These are phyloP conservation scores for Gallirallus australis DNA, from an alignment of 2,797 vertebrate species.

Conservation along the genomic window DNA sequence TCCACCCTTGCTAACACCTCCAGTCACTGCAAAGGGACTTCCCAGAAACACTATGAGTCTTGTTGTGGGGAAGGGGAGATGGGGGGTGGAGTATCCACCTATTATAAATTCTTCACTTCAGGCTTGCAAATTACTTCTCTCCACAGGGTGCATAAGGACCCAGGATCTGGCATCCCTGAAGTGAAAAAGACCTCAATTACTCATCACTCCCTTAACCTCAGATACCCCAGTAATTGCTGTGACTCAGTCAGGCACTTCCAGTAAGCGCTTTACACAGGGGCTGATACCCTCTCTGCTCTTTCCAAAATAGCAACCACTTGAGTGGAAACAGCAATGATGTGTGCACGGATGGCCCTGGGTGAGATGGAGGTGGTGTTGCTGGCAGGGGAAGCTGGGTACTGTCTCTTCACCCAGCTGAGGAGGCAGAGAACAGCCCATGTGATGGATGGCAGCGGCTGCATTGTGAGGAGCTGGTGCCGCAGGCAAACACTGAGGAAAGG, in stretches of 20 bases:
- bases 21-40: not conserved
- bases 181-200: conserved; percentile 60
- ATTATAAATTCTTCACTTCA: conserved; percentile 6
- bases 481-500: not conserved
- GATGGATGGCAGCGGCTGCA: not conserved
- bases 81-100: not conserved
- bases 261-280: conserved; percentile 33
- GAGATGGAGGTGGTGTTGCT: not conserved
- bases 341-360: not conserved
- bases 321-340: conserved; percentile 31
- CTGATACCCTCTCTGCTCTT: conserved; percentile 41
- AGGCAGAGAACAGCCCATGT: not conserved
- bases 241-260: conserved; percentile 67
- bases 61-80: not conserved
- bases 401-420: not conserved
- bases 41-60: not conserved
- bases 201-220: conserved; percentile 70
- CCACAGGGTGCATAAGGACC: not conserved
- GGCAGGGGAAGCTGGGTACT: not conserved
- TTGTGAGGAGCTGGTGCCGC: not conserved
- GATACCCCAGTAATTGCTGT: conserved; percentile 62
- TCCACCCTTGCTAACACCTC: not conserved
- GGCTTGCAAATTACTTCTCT: conserved; percentile 24
- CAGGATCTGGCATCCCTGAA: conserved; percentile 45
- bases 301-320: conserved; percentile 68